Percentiles rank a stretch among this genome's conserved stretches.
Conservation (phyloP, 2,888 invertebrate genomes). For the Magallana nippona region DNA sequence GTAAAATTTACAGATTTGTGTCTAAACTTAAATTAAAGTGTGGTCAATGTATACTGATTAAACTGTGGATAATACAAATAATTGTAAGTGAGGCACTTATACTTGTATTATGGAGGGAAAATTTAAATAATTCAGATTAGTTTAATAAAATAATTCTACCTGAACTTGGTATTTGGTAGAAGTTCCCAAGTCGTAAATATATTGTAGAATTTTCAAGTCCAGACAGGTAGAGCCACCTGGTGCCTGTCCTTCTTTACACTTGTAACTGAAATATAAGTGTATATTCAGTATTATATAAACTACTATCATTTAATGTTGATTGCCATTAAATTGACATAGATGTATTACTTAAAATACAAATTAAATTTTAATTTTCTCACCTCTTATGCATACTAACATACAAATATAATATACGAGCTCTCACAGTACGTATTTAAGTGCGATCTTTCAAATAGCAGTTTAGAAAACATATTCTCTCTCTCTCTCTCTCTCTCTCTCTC, state of each 20-base stretch:
- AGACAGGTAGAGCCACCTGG: background rate
- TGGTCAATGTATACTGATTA: too few relatives aligned
- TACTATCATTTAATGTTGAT: too few relatives aligned
- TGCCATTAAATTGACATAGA: too few relatives aligned
- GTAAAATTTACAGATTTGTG: too few relatives aligned
- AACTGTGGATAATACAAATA: too few relatives aligned
- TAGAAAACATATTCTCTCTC: background rate
- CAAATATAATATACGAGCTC: background rate
- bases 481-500: background rate
- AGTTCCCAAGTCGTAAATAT: background rate
- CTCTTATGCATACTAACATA: background rate
- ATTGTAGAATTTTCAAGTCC: background rate
- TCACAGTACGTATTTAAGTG: too few relatives aligned
- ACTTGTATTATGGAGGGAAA: too few relatives aligned
- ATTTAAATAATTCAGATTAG: too few relatives aligned
- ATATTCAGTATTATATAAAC: background rate
- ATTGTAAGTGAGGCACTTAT: too few relatives aligned
- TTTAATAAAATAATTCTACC: background rate
- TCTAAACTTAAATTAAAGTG: too few relatives aligned
- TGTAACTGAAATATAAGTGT: background rate
- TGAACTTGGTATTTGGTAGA: background rate
- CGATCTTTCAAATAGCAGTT: too few relatives aligned
- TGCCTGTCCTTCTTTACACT: background rate
- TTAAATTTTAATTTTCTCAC: background rate
- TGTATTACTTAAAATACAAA: background rate